Evolutionary conservation across 2,888 invertebrate species (phyloP).

Genomic region (Ormyrus labotus): DNA sequence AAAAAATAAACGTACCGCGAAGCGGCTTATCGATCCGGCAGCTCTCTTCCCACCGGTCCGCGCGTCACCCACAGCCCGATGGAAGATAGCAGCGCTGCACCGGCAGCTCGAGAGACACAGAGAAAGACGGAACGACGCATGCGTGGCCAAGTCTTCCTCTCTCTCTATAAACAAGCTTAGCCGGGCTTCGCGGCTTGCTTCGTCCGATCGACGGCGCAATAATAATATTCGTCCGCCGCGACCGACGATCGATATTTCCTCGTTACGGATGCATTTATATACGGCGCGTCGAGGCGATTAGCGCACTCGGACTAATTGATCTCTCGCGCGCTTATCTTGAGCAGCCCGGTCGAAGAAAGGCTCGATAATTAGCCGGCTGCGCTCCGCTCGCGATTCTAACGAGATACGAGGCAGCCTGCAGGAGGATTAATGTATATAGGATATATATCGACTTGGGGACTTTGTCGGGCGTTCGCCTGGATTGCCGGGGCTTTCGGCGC

Average conservation of each 20-base stretch:
- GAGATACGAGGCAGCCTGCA: too few species aligned
- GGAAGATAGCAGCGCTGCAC: slow-evolving; percentile 11
- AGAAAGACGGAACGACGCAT: not conserved
- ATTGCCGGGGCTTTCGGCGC: too few species aligned
- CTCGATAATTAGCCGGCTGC: not conserved
- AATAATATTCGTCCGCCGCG: too few species aligned
- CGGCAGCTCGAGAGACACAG: not conserved
- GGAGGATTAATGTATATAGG: too few species aligned
- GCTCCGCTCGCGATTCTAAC: too few species aligned
- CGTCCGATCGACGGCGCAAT: too few species aligned
- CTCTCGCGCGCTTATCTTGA: slow-evolving; percentile 9
- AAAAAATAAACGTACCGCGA: too few species aligned
- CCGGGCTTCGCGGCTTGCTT: too few species aligned
- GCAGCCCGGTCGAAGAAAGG: not conserved
- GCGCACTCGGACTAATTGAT: slow-evolving; percentile 32
- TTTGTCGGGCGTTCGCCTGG: too few species aligned
- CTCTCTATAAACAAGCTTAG: not conserved
- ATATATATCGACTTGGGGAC: too few species aligned
- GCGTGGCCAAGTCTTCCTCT: not conserved
- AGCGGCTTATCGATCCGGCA: too few species aligned
- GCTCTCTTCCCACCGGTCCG: not conserved
- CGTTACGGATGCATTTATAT: slow-evolving; percentile 32
- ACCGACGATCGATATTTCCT: slow-evolving; percentile 37
- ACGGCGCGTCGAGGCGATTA: slow-evolving; percentile 30
- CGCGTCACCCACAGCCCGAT: slow-evolving; percentile 2